Percentiles rank a stretch among this genome's conserved stretches.
These are phyloP conservation scores for Petrocephalus microphthalmus DNA, from an alignment of 2,113 vertebrate species.

Conservation along the genomic window DNA sequence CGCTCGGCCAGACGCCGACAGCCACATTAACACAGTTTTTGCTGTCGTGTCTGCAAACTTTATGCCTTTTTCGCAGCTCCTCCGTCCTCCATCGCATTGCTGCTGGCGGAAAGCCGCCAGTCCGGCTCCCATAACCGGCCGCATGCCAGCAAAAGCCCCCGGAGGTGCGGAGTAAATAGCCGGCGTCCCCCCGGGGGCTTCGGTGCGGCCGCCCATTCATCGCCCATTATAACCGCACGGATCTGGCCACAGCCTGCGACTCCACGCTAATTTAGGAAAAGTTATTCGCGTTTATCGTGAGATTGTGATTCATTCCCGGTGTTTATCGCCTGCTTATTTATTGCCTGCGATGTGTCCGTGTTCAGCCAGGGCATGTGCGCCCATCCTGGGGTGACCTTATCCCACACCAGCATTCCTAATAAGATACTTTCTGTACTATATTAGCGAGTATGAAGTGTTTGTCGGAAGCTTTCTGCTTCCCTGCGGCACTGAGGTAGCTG, in stretches of 20 bases:
- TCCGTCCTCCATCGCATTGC: too few relatives aligned
- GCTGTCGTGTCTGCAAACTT: slow-evolving; percentile 9
- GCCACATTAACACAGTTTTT: background rate
- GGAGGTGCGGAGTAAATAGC: background rate
- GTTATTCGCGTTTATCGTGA: background rate
- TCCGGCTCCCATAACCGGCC: too few relatives aligned
- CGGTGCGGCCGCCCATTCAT: background rate
- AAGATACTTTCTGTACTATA: background rate
- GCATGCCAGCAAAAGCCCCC: background rate
- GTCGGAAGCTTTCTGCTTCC: background rate
- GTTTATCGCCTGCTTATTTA: background rate
- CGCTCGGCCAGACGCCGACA: background rate
- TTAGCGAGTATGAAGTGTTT: background rate
- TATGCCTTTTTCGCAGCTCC: background rate
- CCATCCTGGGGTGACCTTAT: background rate
- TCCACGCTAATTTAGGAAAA: background rate
- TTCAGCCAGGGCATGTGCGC: background rate
- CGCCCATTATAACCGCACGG: too few relatives aligned
- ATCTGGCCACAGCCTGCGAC: background rate
- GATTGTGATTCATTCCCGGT: background rate
- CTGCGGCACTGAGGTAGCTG: background rate
- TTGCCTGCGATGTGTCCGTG: background rate
- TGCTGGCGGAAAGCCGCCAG: too few relatives aligned
- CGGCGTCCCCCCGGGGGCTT: background rate
- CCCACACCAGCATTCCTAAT: too few relatives aligned